These are phyloP conservation scores for Poeciliopsis occidentalis DNA, from an alignment of 2,113 vertebrate species.

Conservation along the genomic window DNA sequence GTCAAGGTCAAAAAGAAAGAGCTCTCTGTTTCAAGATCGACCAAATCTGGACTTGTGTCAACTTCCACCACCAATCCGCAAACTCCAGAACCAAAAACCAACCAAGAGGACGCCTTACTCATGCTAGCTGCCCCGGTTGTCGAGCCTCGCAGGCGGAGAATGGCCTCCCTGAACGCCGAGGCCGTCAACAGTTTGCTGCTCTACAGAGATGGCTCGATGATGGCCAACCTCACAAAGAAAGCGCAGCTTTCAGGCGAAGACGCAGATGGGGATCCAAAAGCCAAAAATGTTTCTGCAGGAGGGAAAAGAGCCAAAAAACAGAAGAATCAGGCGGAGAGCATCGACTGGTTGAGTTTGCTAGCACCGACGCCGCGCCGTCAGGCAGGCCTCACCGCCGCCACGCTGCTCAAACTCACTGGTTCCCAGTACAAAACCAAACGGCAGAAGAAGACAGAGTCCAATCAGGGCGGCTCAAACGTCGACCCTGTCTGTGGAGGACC, in stretches of 20 bases:
- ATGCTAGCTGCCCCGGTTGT: constrained; percentile 37
- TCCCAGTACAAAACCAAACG: constrained; percentile 77
- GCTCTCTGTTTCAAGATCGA: constrained; percentile 43
- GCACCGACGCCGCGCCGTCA: constrained; percentile 90
- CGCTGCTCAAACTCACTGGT: constrained; percentile 92
- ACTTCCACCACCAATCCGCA: constrained; percentile 45
- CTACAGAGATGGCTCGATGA: constrained; percentile 79
- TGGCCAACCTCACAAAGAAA: constrained; percentile 68
- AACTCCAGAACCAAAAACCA: constrained; percentile 72
- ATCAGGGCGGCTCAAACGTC: constrained; percentile 77
- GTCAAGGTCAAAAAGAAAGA: constrained; percentile 56
- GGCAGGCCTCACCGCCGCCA: constrained; percentile 93
- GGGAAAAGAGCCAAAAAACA: constrained; percentile 61
- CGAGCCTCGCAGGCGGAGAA: constrained; percentile 90
- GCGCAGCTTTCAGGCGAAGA: constrained; percentile 60
- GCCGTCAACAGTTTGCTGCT: constrained; percentile 95
- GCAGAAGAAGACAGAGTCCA: constrained; percentile 75
- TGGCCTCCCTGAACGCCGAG: constrained; percentile 97
- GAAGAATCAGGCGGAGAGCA: constrained; percentile 55
- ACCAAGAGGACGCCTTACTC: constrained; percentile 65
- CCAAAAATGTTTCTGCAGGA: constrained; percentile 63
- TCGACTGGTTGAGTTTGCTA: constrained; percentile 74
- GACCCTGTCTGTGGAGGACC: constrained; percentile 61
- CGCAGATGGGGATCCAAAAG: constrained; percentile 37
- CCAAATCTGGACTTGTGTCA: constrained; percentile 64